Percentiles rank a stretch among this genome's conserved stretches.
These are phyloP conservation scores for Meiosimyza decipiens DNA, from an alignment of 2,888 invertebrate species.

Conservation along the genomic window DNA sequence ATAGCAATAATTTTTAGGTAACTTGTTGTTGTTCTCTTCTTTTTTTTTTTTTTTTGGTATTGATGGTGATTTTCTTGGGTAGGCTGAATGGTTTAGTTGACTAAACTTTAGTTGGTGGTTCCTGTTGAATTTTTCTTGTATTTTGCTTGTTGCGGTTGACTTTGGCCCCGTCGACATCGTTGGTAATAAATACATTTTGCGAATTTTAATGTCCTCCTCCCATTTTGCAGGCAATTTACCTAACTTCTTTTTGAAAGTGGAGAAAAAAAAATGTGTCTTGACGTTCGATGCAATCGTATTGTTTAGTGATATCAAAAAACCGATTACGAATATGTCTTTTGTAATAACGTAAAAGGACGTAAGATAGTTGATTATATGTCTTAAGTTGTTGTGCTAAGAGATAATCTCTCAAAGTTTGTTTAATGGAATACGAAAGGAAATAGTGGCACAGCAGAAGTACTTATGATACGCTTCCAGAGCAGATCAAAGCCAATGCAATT, in stretches of 20 bases:
- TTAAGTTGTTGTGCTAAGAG: too few species aligned
- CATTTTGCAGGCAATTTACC: slow-evolving; percentile 60
- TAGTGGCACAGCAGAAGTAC: too few species aligned
- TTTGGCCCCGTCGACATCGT: slow-evolving; percentile 9
- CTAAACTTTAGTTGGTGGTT: slow-evolving; percentile 24
- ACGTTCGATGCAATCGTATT: background rate
- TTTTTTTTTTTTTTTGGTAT: slow-evolving; percentile 36
- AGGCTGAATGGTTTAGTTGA: slow-evolving; percentile 19
- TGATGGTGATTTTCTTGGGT: slow-evolving; percentile 38
- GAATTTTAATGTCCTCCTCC: slow-evolving; percentile 64
- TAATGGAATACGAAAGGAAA: too few species aligned
- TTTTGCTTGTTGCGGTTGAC: slow-evolving; percentile 37
- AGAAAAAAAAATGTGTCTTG: background rate
- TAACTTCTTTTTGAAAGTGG: slow-evolving; percentile 28
- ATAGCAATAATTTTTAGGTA: slow-evolving; percentile 25
- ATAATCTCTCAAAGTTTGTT: too few species aligned
- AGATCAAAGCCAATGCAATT: too few species aligned
- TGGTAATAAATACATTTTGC: slow-evolving; percentile 63
- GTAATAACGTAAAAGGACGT: too few species aligned
- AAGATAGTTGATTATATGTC: too few species aligned
- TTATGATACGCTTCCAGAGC: too few species aligned
- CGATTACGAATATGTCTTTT: too few species aligned
- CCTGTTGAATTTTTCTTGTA: slow-evolving; percentile 6
- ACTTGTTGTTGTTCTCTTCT: slow-evolving; percentile 17
- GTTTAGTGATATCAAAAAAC: too few species aligned